Percentiles rank a stretch among this genome's conserved stretches.
Evolutionary conservation across 2,888 invertebrate species (phyloP).

Genomic region (Pseudoips prasinana): DNA sequence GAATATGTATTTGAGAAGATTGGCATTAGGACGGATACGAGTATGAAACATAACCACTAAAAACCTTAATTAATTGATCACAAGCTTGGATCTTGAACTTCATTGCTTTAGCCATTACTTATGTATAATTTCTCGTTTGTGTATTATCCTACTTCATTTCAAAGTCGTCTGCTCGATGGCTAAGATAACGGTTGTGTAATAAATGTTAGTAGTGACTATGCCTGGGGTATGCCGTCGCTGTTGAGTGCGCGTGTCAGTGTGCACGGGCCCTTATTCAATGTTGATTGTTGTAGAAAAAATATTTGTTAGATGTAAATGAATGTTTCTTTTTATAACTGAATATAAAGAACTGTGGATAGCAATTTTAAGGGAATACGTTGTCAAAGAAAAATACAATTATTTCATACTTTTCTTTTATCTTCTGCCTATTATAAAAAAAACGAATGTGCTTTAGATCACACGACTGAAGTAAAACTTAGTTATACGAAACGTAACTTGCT

Average conservation of each 20-base stretch:
- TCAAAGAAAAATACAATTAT: no score
- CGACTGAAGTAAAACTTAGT: no score
- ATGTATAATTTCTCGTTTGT: conserved; percentile 4
- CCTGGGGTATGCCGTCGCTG: conserved; percentile 24
- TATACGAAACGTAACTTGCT: no score
- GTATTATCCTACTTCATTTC: conserved; percentile 13
- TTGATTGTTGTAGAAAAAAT: conserved; percentile 49
- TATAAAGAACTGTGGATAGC: conserved; percentile 2
- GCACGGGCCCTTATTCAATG: conserved; percentile 42
- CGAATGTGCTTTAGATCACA: no score
- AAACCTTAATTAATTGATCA: conserved; percentile 12
- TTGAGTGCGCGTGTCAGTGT: conserved; percentile 36
- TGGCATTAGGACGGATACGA: no score
- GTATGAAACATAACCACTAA: conserved; percentile 18
- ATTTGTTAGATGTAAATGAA: conserved; percentile 30
- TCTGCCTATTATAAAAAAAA: no score
- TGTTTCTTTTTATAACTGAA: conserved; percentile 25
- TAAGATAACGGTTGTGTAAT: conserved; percentile 64
- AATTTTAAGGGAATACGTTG: conserved; percentile 9
- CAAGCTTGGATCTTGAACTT: conserved; percentile 34
- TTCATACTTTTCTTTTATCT: no score
- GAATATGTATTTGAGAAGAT: no score
- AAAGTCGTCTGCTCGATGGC: conserved; percentile 23
- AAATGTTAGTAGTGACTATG: conserved; percentile 41
- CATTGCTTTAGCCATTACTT: conserved; percentile 14